Evolutionary conservation across 2,113 vertebrate species (phyloP), one percentile per base, ranked within the genome.

Genomic region (Salminus brasiliensis): DNA sequence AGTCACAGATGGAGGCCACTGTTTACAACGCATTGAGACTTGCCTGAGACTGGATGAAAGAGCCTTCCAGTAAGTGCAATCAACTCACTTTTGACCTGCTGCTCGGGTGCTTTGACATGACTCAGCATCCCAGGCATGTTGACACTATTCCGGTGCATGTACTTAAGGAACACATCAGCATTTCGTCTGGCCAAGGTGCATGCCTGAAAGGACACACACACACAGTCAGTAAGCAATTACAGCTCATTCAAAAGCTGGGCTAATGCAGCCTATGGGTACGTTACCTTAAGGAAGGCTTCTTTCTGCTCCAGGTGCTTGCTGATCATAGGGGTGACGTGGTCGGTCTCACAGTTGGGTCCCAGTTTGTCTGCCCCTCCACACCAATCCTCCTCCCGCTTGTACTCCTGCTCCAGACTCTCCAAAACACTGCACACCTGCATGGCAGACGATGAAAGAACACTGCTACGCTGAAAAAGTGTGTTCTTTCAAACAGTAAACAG

Each of bases 81-180:
- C 18, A 55, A 90, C 97, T 95, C 90, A 97, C 98, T 99, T 93
- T 99, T 99, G 43, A 99, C 98, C 93, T 99, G 98, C 52, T 99
- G 98, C 36, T 99, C 98, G 0, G 98, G 97, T 8, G 96, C 98
- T 88, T 99, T 99, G 88, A 97, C 95, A 39, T 99, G 98, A 1
- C 97, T 98, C 88, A 99, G 94, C 97, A 98, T 98, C 25, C 98
- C 97, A 0, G 98, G 97, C 97, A 99, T 98, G 91, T 96, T 99
- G 72, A 99, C 97, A 0, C 97, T 99, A 86, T 99, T 99, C 83
- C 98, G 95, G 92, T 99, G 98, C 89, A 99, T 93, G 90, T 99
- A 99, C 82, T 99, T 99, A 74, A 99, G 92, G 91, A 99, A 99
- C 83, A 99, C 98, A 8, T 99, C 98, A 0, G 98, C 98, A 8